Conservation (phyloP, 1,140 invertebrate species). For the Megathymus violae region DNA sequence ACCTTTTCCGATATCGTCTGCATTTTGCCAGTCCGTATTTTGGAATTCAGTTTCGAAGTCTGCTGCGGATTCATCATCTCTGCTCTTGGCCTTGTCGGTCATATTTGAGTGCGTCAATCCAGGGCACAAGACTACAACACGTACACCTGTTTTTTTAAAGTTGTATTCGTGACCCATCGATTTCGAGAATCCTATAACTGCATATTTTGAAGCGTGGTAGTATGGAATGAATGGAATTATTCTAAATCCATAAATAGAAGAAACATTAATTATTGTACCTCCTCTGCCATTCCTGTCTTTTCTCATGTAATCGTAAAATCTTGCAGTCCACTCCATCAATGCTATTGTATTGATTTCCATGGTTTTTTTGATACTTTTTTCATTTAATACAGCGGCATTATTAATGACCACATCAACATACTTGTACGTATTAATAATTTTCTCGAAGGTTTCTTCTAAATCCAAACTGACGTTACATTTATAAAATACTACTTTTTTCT, state of each 20-base stretch:
- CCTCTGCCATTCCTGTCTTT: slow-evolving; percentile 85
- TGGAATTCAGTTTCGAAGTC: slow-evolving; percentile 21
- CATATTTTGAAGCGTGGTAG: slow-evolving; percentile 88
- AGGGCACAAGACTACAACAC: slow-evolving; percentile 83
- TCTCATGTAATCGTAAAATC: slow-evolving; percentile 81
- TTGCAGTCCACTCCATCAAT: slow-evolving; percentile 59
- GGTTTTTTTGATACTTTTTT: slow-evolving; percentile 73
- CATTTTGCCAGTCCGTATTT: slow-evolving; percentile 34
- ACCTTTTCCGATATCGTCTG: slow-evolving; percentile 42
- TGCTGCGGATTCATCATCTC: slow-evolving; percentile 34
- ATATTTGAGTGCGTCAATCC: slow-evolving; percentile 80
- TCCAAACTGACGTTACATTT: slow-evolving; percentile 81
- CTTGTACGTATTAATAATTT: slow-evolving; percentile 69
- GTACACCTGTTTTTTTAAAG: slow-evolving; percentile 82
- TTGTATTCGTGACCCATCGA: slow-evolving; percentile 82
- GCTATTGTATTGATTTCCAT: slow-evolving; percentile 62
- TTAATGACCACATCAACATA: slow-evolving; percentile 86
- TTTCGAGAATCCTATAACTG: slow-evolving; percentile 81
- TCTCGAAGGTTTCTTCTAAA: slow-evolving; percentile 68
- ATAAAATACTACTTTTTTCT: slow-evolving; percentile 72
- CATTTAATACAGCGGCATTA: slow-evolving; percentile 85
- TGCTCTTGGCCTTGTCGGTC: slow-evolving; percentile 48
- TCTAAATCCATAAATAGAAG: slow-evolving; percentile 85
- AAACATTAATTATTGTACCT: slow-evolving; percentile 87
- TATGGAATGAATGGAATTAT: slow-evolving; percentile 85